Conservation (phyloP, 2,113 vertebrate genomes). For the Pachycephala philippinensis region DNA sequence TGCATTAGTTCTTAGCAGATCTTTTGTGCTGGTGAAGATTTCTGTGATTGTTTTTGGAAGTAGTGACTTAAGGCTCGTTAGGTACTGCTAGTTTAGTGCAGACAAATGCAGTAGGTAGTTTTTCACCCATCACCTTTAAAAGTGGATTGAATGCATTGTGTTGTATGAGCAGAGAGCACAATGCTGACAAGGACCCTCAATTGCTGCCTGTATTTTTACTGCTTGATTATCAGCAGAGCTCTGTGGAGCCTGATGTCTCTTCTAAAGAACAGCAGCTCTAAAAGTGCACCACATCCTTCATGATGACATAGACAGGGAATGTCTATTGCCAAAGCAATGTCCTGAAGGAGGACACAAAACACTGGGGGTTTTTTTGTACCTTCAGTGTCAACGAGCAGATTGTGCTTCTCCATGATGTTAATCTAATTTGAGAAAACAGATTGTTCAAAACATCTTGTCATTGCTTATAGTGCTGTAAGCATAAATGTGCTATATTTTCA, state of each 20-base stretch:
- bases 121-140: neutral
- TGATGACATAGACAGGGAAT: neutral
- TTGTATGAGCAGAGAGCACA: neutral
- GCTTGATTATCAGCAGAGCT: neutral
- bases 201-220: neutral
- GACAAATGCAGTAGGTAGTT: neutral
- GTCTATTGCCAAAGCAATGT: neutral
- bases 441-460: conserved; percentile 40
- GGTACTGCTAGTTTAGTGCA: neutral
- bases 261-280: neutral
- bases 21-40: neutral
- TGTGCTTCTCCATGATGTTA: conserved; percentile 20
- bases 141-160: neutral
- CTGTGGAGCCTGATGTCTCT: neutral
- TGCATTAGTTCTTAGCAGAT: neutral
- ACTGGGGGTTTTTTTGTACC: neutral
- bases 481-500: neutral
- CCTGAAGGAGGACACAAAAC: neutral
- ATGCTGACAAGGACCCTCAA: neutral
- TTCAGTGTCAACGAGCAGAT: conserved; percentile 12
- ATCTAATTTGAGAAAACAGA: conserved; percentile 53
- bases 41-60: neutral
- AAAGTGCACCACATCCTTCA: neutral
- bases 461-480: conserved; percentile 30
- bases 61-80: neutral